Conservation (phyloP, 1,140 invertebrate species). For the Chlorops oryzae region DNA sequence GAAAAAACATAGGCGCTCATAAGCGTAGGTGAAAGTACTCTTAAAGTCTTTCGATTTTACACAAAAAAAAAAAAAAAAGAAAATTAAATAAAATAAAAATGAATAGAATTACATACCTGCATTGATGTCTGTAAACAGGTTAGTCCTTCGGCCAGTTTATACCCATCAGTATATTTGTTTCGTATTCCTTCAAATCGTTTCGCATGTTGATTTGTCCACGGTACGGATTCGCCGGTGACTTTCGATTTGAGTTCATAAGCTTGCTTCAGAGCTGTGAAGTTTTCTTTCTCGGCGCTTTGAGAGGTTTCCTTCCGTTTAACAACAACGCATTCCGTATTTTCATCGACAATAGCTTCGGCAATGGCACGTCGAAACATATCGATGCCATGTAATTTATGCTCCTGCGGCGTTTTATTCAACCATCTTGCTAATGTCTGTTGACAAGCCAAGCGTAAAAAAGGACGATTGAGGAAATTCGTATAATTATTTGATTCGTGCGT, state of each 20-base stretch:
- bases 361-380: slow-evolving; percentile 33
- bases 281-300: no score
- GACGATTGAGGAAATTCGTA: slow-evolving; percentile 46
- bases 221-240: not conserved
- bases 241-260: slow-evolving; percentile 11
- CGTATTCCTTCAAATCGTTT: slow-evolving; percentile 16
- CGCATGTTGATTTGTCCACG: slow-evolving; percentile 20
- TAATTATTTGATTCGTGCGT: not conserved
- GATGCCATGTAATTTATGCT: slow-evolving; percentile 25
- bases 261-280: no score
- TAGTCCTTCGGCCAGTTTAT: slow-evolving; percentile 29
- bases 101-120: slow-evolving; percentile 29
- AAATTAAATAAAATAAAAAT: slow-evolving; percentile 18
- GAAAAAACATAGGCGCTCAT: no score
- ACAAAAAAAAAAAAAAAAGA: not conserved
- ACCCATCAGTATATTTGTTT: slow-evolving; percentile 16
- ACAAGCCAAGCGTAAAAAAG: slow-evolving; percentile 62
- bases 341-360: slow-evolving; percentile 20
- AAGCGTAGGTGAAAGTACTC: no score
- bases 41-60: no score
- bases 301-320: slow-evolving; percentile 16
- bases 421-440: slow-evolving; percentile 34
- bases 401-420: slow-evolving; percentile 4
- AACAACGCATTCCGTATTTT: slow-evolving; percentile 14
- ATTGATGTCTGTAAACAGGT: slow-evolving; percentile 37